These are phyloP conservation scores for Eupithecia abbreviata DNA, from an alignment of 2,888 invertebrate genomes.

Conservation along the genomic window DNA sequence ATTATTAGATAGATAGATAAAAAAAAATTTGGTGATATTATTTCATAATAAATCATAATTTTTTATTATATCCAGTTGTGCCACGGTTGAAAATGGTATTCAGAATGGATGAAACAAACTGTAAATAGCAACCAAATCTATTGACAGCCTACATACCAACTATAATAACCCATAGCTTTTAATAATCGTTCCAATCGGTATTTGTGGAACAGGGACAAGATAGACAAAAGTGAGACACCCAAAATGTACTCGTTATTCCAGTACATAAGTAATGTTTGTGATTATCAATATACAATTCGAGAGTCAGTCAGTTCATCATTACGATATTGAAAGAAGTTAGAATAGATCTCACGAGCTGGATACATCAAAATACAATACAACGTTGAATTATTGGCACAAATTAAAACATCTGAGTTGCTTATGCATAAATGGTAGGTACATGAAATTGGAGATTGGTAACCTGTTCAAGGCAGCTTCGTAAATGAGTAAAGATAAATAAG, in stretches of 20 bases:
- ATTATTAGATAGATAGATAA: not conserved
- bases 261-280: not conserved
- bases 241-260: not conserved
- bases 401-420: not conserved
- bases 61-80: not conserved
- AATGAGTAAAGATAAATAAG: not conserved
- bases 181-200: not conserved
- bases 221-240: not conserved
- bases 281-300: not conserved
- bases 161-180: not conserved
- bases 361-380: not conserved
- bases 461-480: not conserved
- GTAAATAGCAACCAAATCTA: not conserved
- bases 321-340: not conserved
- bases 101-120: not conserved
- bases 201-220: not conserved
- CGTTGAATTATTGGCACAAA: not conserved
- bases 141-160: not conserved
- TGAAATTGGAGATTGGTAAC: not conserved
- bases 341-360: not conserved
- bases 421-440: not conserved
- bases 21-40: not conserved
- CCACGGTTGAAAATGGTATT: not conserved
- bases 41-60: no score
- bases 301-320: not conserved